phyloP scores from a whole-genome alignment of 2,888 invertebrate species.

The Carabus problematicus region DNA sequence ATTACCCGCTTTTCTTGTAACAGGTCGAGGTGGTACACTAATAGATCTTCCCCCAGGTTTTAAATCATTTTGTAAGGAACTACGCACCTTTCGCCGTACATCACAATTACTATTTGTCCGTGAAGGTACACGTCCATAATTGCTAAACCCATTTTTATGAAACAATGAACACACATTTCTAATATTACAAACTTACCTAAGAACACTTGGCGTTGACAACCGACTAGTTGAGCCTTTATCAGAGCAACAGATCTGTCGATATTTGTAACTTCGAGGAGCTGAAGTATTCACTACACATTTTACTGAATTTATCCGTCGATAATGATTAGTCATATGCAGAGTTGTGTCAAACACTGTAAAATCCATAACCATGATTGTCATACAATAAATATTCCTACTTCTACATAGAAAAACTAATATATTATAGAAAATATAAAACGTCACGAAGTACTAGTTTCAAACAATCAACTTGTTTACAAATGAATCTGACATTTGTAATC shows the following conservation, averaged over 20 bases:
- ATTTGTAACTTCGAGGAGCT: constrained; percentile 51
- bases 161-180: constrained; percentile 9
- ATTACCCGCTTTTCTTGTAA: constrained; percentile 43
- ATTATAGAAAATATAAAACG: constrained; percentile 2
- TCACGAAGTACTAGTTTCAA: constrained; percentile 1
- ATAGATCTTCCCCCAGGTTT: constrained; percentile 27
- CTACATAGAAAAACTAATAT: constrained; percentile 5
- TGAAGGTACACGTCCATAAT: constrained; percentile 9
- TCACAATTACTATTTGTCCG: constrained; percentile 27
- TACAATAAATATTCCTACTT: background rate
- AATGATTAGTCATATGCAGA: constrained; percentile 61
- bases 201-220: constrained; percentile 24
- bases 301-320: constrained; percentile 55
- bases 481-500: constrained; percentile 24
- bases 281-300: constrained; percentile 57
- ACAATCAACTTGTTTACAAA: constrained; percentile 24
- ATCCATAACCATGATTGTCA: constrained; percentile 36
- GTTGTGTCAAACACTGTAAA: constrained; percentile 45
- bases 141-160: constrained; percentile 17
- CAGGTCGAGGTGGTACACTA: constrained; percentile 45
- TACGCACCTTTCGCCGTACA: constrained; percentile 19
- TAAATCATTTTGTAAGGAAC: constrained; percentile 27
- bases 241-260: constrained; percentile 40
- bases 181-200: constrained; percentile 22
- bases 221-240: constrained; percentile 14